These are phyloP conservation scores for Ceuthmochares aereus DNA, from an alignment of 2,113 vertebrate genomes.

Conservation along the genomic window DNA sequence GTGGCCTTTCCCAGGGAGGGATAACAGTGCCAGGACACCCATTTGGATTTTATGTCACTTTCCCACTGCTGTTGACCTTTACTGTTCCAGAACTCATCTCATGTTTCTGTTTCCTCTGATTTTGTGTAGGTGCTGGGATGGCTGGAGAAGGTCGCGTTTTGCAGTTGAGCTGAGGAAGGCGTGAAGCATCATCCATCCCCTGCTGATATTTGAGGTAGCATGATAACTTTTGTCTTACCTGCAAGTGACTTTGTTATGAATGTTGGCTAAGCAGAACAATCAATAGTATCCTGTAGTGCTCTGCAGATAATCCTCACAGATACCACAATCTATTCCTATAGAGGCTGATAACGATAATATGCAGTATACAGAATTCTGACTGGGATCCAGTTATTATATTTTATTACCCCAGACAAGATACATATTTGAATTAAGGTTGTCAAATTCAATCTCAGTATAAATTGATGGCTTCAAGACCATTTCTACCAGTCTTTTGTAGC, in stretches of 20 bases:
- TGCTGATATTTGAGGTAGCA: constrained; percentile 37
- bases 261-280: background rate
- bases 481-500: background rate
- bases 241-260: background rate
- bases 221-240: background rate
- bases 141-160: background rate
- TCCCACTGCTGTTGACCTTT: fast-evolving
- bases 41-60: background rate
- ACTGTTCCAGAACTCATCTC: background rate
- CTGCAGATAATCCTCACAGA: background rate
- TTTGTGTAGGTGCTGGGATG: constrained; percentile 47
- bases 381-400: background rate
- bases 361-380: background rate
- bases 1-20: background rate
- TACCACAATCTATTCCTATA: background rate
- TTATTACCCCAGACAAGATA: background rate
- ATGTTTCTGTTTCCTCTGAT: background rate
- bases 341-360: background rate
- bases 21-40: background rate
- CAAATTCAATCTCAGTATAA: background rate
- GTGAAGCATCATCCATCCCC: background rate
- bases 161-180: constrained; percentile 17
- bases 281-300: background rate
- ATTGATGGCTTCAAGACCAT: background rate
- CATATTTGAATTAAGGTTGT: background rate